A percentile compares a stretch with the other conserved stretches of the same genome.
Evolutionary conservation across 2,888 invertebrate species (phyloP).

Genomic region (Hyposoter dolosus): DNA sequence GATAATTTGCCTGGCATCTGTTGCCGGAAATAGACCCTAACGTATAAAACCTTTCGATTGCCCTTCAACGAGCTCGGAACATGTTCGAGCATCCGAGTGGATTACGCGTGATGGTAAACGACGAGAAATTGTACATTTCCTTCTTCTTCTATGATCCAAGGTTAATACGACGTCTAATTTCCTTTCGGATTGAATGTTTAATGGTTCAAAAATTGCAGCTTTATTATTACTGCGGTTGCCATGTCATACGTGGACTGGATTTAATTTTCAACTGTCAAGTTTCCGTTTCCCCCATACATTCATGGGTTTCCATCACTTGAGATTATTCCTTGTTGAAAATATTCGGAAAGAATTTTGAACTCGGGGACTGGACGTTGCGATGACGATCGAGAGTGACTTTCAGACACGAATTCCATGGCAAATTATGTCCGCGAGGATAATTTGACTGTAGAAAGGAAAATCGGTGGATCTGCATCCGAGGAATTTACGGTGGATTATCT

Average conservation of each 20-base stretch:
- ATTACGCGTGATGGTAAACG: conserved; percentile 16
- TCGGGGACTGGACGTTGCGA: not conserved
- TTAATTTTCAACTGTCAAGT: not conserved
- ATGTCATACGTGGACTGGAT: not conserved
- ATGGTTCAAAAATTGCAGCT: conserved; percentile 41
- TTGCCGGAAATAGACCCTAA: conserved; percentile 55
- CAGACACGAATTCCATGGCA: not conserved
- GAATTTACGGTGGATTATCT: conserved; percentile 43
- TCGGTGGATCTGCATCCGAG: conserved; percentile 36
- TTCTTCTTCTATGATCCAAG: conserved; percentile 18
- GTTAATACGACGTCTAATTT: conserved; percentile 57
- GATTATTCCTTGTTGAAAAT: conserved; percentile 43
- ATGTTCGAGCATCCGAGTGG: conserved; percentile 24
- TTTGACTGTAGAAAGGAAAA: conserved; percentile 59
- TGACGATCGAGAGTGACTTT: conserved; percentile 19
- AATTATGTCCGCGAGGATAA: conserved; percentile 25
- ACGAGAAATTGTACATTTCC: conserved; percentile 41
- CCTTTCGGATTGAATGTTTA: conserved; percentile 26
- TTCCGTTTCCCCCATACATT: not conserved
- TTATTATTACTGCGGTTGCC: conserved; percentile 38
- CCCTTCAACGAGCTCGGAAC: conserved; percentile 20
- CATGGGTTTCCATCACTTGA: not conserved
- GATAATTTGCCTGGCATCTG: conserved; percentile 58
- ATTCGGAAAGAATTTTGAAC: not conserved
- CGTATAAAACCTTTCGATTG: conserved; percentile 40